Evolutionary conservation across 1,140 invertebrate genomes (phyloP).

Genomic region (Episyrphus balteatus): DNA sequence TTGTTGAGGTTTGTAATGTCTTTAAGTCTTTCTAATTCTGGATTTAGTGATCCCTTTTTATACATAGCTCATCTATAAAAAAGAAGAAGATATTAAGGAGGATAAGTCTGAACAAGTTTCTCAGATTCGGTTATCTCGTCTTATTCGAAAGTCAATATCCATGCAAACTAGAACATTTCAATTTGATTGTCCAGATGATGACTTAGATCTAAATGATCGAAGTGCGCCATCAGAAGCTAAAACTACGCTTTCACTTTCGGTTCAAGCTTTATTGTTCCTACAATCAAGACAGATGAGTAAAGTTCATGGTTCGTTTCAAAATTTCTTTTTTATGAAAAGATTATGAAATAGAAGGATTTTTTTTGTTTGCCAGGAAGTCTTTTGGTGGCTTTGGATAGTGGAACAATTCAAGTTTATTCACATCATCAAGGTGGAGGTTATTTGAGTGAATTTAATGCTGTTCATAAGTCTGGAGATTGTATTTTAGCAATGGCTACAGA

Average conservation of each 20-base stretch:
- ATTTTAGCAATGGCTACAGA: conserved; percentile 52
- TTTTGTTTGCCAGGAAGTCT: conserved; percentile 40
- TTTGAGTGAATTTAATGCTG: conserved; percentile 47
- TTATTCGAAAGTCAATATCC: no score
- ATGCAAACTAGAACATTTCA: no score
- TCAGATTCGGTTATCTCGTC: no score
- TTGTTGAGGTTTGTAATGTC: conserved; percentile 14
- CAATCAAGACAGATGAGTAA: conserved; percentile 38
- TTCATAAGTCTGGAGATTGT: conserved; percentile 54
- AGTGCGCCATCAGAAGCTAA: neutral
- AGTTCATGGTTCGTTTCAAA: conserved; percentile 32
- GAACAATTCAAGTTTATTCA: conserved; percentile 57
- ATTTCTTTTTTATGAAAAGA: neutral
- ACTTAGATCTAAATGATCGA: no score
- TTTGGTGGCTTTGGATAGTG: conserved; percentile 53
- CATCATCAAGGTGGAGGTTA: conserved; percentile 54
- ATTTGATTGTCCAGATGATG: no score
- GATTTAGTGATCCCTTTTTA: no score
- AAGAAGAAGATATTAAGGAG: no score
- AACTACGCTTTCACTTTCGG: conserved; percentile 30
- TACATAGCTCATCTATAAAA: no score
- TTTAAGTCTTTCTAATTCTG: no score
- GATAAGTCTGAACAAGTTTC: no score
- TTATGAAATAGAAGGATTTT: neutral
- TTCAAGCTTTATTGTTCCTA: conserved; percentile 46